Percentiles rank a stretch among this genome's conserved stretches.
These are phyloP conservation scores for Mimumesa dahlbomi DNA, from an alignment of 2,888 invertebrate genomes.

Conservation along the genomic window DNA sequence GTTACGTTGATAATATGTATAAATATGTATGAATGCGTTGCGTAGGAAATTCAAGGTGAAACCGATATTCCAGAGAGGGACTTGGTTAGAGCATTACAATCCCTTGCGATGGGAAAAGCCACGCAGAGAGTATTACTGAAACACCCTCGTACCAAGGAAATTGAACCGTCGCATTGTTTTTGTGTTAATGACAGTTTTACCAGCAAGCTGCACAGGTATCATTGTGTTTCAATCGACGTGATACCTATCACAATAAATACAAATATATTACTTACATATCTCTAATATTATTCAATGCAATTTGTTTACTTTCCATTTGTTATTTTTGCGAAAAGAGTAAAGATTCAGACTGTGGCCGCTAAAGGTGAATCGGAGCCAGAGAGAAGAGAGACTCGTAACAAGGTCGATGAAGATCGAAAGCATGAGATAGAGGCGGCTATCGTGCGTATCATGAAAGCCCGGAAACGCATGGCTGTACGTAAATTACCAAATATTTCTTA, in stretches of 20 bases:
- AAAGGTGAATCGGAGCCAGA: slow-evolving; percentile 99
- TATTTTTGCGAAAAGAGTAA: slow-evolving; percentile 84
- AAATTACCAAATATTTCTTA: slow-evolving; percentile 3
- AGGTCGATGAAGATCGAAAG: slow-evolving; percentile 99
- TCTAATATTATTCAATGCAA: not conserved
- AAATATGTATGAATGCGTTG: slow-evolving; percentile 53
- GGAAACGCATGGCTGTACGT: slow-evolving; percentile 94
- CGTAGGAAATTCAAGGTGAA: slow-evolving; percentile 94
- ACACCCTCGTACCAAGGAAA: slow-evolving; percentile 97
- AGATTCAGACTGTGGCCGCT: slow-evolving; percentile 96
- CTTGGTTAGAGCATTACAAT: slow-evolving; percentile 96
- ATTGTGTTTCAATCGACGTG: too few relatives aligned
- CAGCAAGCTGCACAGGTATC: slow-evolving; percentile 95
- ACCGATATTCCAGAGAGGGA: slow-evolving; percentile 99
- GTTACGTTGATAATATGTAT: slow-evolving; percentile 25
- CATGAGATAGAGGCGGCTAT: slow-evolving; percentile 99
- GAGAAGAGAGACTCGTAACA: slow-evolving; percentile 97
- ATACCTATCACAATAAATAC: not conserved
- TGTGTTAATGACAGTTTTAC: slow-evolving; percentile 98
- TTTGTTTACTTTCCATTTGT: not conserved
- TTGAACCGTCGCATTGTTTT: slow-evolving; percentile 95
- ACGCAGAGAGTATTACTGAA: slow-evolving; percentile 97
- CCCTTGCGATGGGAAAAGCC: slow-evolving; percentile 98
- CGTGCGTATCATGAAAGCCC: slow-evolving; percentile 99
- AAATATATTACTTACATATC: not conserved